These are phyloP conservation scores for Ichneumoninae sp. DNA, from an alignment of 2,888 invertebrate species.

Conservation along the genomic window DNA sequence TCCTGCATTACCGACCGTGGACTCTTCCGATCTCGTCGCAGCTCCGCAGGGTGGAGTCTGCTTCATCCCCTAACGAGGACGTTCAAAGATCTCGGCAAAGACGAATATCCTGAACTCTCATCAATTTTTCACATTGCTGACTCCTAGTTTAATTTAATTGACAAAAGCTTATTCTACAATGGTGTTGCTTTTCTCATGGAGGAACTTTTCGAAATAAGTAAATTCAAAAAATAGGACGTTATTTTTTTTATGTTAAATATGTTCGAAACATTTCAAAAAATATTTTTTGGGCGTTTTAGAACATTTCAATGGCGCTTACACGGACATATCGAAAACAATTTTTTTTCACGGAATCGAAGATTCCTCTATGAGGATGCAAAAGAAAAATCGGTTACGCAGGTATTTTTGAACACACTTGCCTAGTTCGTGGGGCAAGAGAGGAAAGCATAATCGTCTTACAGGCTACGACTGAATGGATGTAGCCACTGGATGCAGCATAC, in stretches of 20 bases:
- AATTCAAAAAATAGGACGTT: no score
- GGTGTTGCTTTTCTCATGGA: no score
- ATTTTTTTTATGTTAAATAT: no score
- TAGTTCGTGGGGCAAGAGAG: background rate
- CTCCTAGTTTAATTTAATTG: no score
- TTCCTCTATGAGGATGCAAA: background rate
- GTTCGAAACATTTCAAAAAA: no score
- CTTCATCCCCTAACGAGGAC: background rate
- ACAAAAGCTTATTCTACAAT: no score
- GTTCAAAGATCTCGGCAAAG: background rate
- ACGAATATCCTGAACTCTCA: background rate
- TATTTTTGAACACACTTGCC: conserved; percentile 6
- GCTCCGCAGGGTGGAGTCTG: conserved; percentile 6
- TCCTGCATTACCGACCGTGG: conserved; percentile 9
- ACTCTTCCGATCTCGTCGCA: background rate
- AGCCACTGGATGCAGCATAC: background rate
- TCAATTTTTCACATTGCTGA: no score
- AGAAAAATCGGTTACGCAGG: conserved; percentile 26
- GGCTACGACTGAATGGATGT: conserved; percentile 20
- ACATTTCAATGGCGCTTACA: no score
- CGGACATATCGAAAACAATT: no score
- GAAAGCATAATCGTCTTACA: conserved; percentile 11
- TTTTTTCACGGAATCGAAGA: no score
- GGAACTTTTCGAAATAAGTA: no score
- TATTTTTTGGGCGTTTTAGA: no score